Base-by-base conservation (phyloP, 2,888 invertebrate genomes). In the Lasioglossum lativentre region DNA sequence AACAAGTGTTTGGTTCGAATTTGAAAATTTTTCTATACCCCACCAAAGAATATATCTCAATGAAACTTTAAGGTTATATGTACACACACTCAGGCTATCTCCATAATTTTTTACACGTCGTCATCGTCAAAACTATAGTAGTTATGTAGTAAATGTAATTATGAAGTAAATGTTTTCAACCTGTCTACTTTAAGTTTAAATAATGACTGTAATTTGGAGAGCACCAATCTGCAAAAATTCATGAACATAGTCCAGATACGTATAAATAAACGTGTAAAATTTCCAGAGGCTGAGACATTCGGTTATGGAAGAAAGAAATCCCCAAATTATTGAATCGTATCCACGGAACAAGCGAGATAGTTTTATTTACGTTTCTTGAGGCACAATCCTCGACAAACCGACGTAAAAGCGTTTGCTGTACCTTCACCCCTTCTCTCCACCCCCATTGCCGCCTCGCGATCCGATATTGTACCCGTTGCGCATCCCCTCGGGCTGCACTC, bases 201-300 rank as follows among this genome's bases (percentile, higher is more conserved):
- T n/a, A n/a, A 56, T 4, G 0, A n/a, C 8, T n/a, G 10, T n/a
- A 3, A n/a, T n/a, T 10, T 4, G 0, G n/a, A 4, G n/a, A n/a
- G 23, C 10, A 52, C n/a, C 10, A 52, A 0, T n/a, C n/a, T 56
- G 4, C 10, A 12, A 56, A n/a, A 56, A 56, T 56, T n/a, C n/a
- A n/a, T 1, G n/a, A 56, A 56, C 12, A n/a, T 12, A n/a, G 56
- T n/a, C 1, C 4, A n/a, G n/a, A 56, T 4, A 56, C 2, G 56
- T 12, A n/a, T 56, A 23, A n/a, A n/a, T 12, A n/a, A 56, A n/a
- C 56, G 56, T 16, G 63, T 14, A 30, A 16, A 56, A 56, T 56
- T 56, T 23, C 8, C 5, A 2, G 52, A 8, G n/a, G 10, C n/a
- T 10, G 52, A n/a, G n/a, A 10, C 23, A 4, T n/a, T n/a, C 52